Conservation (phyloP, 2,797 vertebrate species). For the Threskiornis aethiopicus region DNA sequence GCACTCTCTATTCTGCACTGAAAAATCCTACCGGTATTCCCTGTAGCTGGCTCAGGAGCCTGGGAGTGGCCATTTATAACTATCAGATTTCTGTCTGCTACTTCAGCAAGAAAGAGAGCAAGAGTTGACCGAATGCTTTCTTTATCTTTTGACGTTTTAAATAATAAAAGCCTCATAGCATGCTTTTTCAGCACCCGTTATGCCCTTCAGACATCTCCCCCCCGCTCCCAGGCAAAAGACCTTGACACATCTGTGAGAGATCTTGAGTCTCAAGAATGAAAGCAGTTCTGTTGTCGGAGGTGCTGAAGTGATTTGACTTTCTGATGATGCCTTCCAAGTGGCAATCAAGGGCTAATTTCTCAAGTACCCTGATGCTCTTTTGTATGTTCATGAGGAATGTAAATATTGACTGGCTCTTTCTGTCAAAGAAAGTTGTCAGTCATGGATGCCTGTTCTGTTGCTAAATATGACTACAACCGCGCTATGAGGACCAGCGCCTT, state of each 20-base stretch:
- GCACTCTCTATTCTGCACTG: neutral
- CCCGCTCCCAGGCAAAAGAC: neutral
- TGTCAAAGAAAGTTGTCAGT: neutral
- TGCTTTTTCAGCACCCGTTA: neutral
- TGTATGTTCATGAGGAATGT: constrained; percentile 37
- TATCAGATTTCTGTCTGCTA: neutral
- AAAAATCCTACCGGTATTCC: neutral
- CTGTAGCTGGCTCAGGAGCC: neutral
- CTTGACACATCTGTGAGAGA: constrained; percentile 18
- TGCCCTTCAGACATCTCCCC: neutral
- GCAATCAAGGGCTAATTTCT: constrained; percentile 51
- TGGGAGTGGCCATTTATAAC: neutral
- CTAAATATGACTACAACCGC: neutral
- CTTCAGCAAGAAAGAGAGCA: neutral
- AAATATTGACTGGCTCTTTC: constrained; percentile 37
- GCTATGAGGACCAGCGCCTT: neutral
- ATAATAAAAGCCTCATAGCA: neutral
- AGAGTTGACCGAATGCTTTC: neutral
- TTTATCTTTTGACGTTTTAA: neutral
- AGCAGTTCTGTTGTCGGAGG: neutral
- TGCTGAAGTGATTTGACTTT: constrained; percentile 53
- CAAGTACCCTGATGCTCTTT: constrained; percentile 12
- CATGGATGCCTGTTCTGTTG: neutral
- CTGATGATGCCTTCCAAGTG: constrained; percentile 44
- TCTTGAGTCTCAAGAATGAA: neutral